A percentile compares a stretch with the other conserved stretches of the same genome.
Evolutionary conservation across 2,888 invertebrate species (phyloP).

Genomic region (Lochmaea crataegi): DNA sequence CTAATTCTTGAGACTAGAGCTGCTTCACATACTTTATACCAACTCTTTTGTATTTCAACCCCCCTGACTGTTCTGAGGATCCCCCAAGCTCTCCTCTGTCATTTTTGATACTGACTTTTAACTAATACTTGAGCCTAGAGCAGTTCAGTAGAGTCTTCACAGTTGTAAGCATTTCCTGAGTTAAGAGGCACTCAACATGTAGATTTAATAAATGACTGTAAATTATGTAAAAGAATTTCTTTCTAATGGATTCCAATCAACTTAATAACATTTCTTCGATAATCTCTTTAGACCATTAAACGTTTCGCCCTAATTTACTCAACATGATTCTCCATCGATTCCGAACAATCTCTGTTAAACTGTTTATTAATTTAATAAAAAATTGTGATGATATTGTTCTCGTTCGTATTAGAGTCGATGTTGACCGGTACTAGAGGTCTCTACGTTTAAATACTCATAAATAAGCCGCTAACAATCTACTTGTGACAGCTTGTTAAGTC

Average conservation of each 20-base stretch:
- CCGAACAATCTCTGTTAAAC: constrained; percentile 29
- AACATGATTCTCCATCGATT: constrained; percentile 13
- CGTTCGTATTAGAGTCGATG: constrained; percentile 44
- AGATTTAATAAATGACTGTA: too few relatives aligned
- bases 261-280: background rate
- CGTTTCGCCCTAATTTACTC: background rate
- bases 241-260: background rate
- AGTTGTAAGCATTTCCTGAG: too few relatives aligned
- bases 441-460: constrained; percentile 67
- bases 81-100: too few relatives aligned
- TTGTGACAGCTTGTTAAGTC: constrained; percentile 68
- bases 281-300: background rate
- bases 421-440: constrained; percentile 53
- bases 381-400: constrained; percentile 48
- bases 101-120: too few relatives aligned
- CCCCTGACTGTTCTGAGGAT: too few relatives aligned
- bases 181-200: too few relatives aligned
- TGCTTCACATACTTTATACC: too few relatives aligned
- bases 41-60: too few relatives aligned
- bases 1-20: too few relatives aligned
- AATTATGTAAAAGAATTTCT: background rate
- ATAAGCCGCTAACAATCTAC: constrained; percentile 68
- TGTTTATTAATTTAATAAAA: constrained; percentile 44
- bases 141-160: too few relatives aligned
- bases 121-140: too few relatives aligned